These are phyloP conservation scores for Hirudinaria manillensis DNA, from an alignment of 2,888 invertebrate genomes.

Conservation along the genomic window DNA sequence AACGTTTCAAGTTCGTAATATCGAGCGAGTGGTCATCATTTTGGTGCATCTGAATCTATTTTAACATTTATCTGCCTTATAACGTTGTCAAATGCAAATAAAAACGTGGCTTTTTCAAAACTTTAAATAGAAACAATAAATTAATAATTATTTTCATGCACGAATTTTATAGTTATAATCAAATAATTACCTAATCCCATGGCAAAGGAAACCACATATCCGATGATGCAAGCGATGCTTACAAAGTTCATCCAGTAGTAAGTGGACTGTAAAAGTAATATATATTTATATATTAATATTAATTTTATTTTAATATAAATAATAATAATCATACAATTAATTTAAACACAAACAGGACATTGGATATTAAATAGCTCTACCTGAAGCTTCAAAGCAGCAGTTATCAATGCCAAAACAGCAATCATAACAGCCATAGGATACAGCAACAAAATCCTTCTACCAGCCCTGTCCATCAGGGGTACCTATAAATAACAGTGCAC, in stretches of 20 bases:
- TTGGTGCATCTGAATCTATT: neutral
- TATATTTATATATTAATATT: neutral
- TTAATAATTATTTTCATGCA: too few species aligned
- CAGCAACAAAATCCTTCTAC: conserved; percentile 80
- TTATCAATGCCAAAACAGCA: conserved; percentile 60
- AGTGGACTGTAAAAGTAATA: conserved; percentile 40
- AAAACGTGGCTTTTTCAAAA: too few species aligned
- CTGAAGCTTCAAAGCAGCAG: conserved; percentile 56
- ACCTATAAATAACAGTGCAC: conserved; percentile 56
- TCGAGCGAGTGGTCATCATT: neutral
- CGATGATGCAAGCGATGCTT: conserved; percentile 66
- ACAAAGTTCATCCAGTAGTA: conserved; percentile 44
- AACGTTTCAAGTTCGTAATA: neutral
- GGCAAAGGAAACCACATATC: conserved; percentile 81
- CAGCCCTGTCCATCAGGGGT: conserved; percentile 90
- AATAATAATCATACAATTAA: neutral
- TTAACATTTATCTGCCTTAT: too few species aligned
- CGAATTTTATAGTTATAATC: too few species aligned
- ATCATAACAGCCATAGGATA: conserved; percentile 75
- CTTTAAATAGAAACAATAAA: too few species aligned
- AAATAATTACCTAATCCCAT: conserved; percentile 65
- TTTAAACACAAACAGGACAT: neutral
- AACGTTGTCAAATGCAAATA: too few species aligned
- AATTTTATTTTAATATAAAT: neutral
- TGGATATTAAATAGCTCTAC: conserved; percentile 32